Conservation (phyloP, 2,797 vertebrate species). For the Avahi laniger region DNA sequence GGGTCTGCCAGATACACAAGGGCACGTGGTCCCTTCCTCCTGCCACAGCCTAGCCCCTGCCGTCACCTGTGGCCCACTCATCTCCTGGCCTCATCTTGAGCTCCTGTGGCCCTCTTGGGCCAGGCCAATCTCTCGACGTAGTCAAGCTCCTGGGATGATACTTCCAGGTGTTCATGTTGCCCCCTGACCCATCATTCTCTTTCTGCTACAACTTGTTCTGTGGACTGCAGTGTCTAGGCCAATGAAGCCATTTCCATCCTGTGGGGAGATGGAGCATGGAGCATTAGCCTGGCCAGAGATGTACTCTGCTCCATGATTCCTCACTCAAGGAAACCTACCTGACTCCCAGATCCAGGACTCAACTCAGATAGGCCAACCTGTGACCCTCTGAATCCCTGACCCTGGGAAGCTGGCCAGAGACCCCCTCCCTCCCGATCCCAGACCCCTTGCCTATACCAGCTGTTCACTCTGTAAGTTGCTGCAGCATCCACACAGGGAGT, state of each 20-base stretch:
- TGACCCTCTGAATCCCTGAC: neutral
- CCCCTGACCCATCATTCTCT: slow-evolving; percentile 80
- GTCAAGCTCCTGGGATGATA: neutral
- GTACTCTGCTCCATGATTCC: neutral
- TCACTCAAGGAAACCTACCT: neutral
- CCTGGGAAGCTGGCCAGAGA: neutral
- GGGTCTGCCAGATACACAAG: neutral
- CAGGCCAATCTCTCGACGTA: neutral
- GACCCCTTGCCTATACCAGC: slow-evolving; percentile 88
- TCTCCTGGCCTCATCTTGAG: neutral
- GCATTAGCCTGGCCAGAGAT: neutral
- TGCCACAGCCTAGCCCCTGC: neutral
- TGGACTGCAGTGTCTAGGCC: slow-evolving; percentile 78
- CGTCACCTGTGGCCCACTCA: neutral
- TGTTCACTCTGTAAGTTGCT: slow-evolving; percentile 84
- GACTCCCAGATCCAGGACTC: neutral
- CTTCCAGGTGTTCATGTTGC: slow-evolving; percentile 62
- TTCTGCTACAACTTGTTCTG: slow-evolving; percentile 84
- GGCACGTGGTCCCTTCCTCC: neutral
- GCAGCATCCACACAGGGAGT: slow-evolving; percentile 62
- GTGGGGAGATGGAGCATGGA: neutral
- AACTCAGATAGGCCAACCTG: neutral
- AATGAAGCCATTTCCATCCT: slow-evolving; percentile 87
- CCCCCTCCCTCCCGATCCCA: neutral
- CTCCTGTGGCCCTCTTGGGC: neutral